Evolutionary conservation across 1,140 invertebrate genomes (phyloP), one percentile per base, ranked within the genome.

Genomic region (Pseudachorutes palmiensis): DNA sequence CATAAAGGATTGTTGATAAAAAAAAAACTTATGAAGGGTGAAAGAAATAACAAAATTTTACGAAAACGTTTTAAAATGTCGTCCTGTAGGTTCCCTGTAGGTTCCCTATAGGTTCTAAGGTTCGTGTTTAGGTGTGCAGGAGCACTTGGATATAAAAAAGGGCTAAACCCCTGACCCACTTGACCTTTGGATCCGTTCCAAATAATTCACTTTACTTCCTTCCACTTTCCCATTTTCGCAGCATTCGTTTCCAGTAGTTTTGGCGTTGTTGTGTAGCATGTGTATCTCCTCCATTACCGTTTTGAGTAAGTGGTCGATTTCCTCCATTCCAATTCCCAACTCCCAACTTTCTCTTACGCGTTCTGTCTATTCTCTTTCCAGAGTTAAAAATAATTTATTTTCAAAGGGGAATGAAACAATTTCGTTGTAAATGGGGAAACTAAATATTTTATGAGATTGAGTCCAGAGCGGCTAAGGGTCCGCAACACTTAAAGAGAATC

Each of bases 361-460:
- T 41, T 41, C 36, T 41, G 5, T 41, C 19, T 41, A 9, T 41
- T 41, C 24, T 55, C 12, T 14, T 24, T 14, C 14, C 5, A 24
- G 51, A 55, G 12, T 24, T 24, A 55, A 55, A 55, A 12, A 55
- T 55, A 55, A 55, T 55, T 45, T 55, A 55, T 55, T 55, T 55
- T 22, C n/a, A n/a, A n/a, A 55, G 9, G 51, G 24, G 51, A 55
- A 55, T 55, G 24, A 55, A 55, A 55, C 51, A 55, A 55, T 55
- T 55, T 26, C 12, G 51, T 55, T 55, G 12, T 55, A 55, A 45
- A 55, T 55, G 51, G 12, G 12, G 24, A 3, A 16, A 22, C 12
- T 55, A 55, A 55, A 55, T 55, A 55, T 55, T 55, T 55, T 24
- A 55, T 55, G 51, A 16, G 51, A 24, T 24, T 16, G 36, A 45